Conservation (phyloP, 2,888 invertebrate species). For the Sinopyrophorus schimmeli region DNA sequence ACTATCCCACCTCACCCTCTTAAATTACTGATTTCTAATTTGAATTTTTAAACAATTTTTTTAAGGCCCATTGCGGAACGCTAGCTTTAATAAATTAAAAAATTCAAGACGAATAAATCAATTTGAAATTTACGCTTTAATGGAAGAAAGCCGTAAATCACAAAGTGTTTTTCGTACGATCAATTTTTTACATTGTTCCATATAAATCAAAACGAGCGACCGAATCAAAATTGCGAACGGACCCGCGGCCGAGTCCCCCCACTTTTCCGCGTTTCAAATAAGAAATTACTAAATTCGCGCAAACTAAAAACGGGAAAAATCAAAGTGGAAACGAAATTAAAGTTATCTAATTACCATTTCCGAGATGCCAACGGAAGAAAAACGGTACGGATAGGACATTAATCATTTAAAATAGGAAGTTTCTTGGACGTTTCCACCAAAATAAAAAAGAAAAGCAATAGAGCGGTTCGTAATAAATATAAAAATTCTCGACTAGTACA, state of each 20-base stretch:
- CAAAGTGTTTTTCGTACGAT: too few species aligned
- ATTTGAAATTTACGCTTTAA: too few species aligned
- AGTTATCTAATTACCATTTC: slow-evolving; percentile 36
- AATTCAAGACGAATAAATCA: too few species aligned
- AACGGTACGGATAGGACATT: slow-evolving; percentile 25
- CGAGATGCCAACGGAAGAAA: slow-evolving; percentile 1
- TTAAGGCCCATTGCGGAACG: too few species aligned
- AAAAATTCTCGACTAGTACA: slow-evolving; percentile 25
- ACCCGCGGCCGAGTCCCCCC: background rate
- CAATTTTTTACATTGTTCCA: too few species aligned
- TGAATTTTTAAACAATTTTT: too few species aligned
- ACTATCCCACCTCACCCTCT: too few species aligned
- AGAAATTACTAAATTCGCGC: slow-evolving; percentile 20
- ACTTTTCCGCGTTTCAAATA: slow-evolving; percentile 12
- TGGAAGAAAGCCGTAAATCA: too few species aligned
- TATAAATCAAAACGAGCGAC: too few species aligned
- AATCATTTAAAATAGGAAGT: slow-evolving; percentile 29
- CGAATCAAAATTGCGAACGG: slow-evolving; percentile 25
- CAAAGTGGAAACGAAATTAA: slow-evolving; percentile 35
- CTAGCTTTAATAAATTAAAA: too few species aligned
- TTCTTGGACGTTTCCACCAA: slow-evolving; percentile 5
- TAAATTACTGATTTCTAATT: too few species aligned
- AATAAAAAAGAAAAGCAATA: slow-evolving; percentile 12
- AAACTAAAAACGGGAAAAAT: slow-evolving; percentile 18
- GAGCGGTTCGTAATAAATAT: slow-evolving; percentile 24